Evolutionary conservation across 2,113 vertebrate genomes (phyloP).

Genomic region (Phylloscopus whistleri): DNA sequence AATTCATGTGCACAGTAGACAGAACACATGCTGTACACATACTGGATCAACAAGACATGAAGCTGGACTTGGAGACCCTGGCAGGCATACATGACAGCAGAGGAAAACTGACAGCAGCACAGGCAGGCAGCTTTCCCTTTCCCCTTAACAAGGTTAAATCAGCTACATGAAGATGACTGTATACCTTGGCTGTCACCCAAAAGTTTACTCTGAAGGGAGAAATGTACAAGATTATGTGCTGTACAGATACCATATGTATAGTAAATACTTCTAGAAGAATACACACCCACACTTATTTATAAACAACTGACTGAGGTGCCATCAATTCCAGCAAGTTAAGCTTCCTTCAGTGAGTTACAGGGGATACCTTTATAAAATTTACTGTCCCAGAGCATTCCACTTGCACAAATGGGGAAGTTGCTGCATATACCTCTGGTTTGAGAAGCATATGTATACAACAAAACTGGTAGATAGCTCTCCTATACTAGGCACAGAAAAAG

Average conservation of each 20-base stretch:
- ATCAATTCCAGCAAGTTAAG: not conserved
- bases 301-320: not conserved
- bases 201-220: conserved; percentile 15
- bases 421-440: not conserved
- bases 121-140: not conserved
- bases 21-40: not conserved
- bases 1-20: not conserved
- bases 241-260: not conserved
- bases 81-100: not conserved
- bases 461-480: not conserved
- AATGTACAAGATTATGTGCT: not conserved
- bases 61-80: not conserved
- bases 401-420: not conserved
- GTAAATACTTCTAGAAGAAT: not conserved
- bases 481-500: not conserved
- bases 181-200: not conserved
- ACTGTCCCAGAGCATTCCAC: not conserved
- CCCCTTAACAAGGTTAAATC: not conserved
- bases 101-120: not conserved
- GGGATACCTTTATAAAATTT: not conserved
- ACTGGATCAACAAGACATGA: not conserved
- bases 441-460: not conserved
- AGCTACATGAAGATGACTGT: not conserved
- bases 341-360: not conserved
- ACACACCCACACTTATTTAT: not conserved